These are phyloP conservation scores for Schmidtea mediterranea DNA, from an alignment of 1,140 invertebrate genomes.

Conservation along the genomic window DNA sequence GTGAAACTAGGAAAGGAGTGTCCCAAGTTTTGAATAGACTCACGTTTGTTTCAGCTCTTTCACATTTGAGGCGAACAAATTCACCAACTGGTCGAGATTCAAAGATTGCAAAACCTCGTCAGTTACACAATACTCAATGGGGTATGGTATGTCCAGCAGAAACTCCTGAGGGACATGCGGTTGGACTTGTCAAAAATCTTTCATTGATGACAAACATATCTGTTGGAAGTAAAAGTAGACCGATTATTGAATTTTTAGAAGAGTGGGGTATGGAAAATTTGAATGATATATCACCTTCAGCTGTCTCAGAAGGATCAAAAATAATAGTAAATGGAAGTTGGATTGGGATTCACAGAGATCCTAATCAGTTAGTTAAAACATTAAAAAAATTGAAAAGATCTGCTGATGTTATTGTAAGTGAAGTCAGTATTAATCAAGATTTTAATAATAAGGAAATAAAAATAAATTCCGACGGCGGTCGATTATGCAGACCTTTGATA, in stretches of 20 bases:
- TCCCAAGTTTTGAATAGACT: slow-evolving; percentile 39
- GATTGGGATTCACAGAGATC: slow-evolving; percentile 90
- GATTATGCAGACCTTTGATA: slow-evolving; percentile 75
- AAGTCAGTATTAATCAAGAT: slow-evolving; percentile 91
- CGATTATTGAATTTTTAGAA: no score
- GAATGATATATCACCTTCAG: slow-evolving; percentile 80
- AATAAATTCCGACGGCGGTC: slow-evolving; percentile 88
- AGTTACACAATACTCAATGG: no score
- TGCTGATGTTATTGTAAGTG: no score
- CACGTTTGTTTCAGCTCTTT: slow-evolving; percentile 86
- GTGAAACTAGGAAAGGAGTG: no score
- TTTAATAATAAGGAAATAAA: slow-evolving; percentile 86
- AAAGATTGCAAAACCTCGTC: slow-evolving; percentile 82
- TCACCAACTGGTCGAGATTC: slow-evolving; percentile 93
- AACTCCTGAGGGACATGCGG: slow-evolving; percentile 58
- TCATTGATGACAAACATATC: slow-evolving; percentile 97
- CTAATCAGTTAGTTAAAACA: slow-evolving; percentile 87
- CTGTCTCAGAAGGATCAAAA: slow-evolving; percentile 76
- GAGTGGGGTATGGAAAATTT: slow-evolving; percentile 98
- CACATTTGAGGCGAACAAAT: slow-evolving; percentile 79
- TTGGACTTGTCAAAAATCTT: slow-evolving; percentile 75
- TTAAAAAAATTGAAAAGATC: slow-evolving; percentile 90
- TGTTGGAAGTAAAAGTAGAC: slow-evolving; percentile 64
- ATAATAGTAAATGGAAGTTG: slow-evolving; percentile 98
- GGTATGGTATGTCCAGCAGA: no score